These are phyloP conservation scores for Poeciliopsis prolifica DNA, from an alignment of 2,113 vertebrate genomes.

Conservation along the genomic window DNA sequence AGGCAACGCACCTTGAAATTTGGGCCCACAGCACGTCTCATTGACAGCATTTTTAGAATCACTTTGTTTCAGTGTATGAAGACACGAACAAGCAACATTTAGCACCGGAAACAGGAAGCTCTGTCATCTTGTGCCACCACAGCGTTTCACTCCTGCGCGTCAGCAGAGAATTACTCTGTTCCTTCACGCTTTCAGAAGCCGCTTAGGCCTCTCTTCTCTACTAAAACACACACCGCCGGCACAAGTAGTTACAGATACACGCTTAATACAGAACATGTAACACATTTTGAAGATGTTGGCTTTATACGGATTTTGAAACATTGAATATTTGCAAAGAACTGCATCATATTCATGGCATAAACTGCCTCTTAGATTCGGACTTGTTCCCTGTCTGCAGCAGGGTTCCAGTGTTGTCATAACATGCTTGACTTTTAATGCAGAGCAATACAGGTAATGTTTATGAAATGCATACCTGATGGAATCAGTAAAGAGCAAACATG, in stretches of 20 bases:
- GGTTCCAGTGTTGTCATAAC: constrained; percentile 14
- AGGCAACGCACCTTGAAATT: constrained; percentile 3
- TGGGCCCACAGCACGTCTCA: background rate
- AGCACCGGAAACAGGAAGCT: constrained; percentile 48
- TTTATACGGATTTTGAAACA: background rate
- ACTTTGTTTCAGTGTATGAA: background rate
- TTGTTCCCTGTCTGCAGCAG: constrained; percentile 17
- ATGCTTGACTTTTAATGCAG: constrained; percentile 4
- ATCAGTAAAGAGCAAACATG: background rate
- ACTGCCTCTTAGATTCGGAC: constrained; percentile 30
- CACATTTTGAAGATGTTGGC: background rate
- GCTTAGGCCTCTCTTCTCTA: constrained; percentile 25
- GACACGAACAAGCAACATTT: constrained; percentile 1
- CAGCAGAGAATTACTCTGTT: constrained; percentile 28
- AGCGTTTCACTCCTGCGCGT: constrained; percentile 2
- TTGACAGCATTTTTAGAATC: constrained; percentile 4
- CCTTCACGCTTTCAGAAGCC: constrained; percentile 28
- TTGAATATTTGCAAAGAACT: background rate
- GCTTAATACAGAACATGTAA: background rate
- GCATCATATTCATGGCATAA: constrained; percentile 8
- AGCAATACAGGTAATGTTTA: constrained; percentile 50
- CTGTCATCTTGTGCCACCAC: background rate
- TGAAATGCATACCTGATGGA: constrained; percentile 36
- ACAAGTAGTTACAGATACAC: background rate
- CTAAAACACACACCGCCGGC: constrained; percentile 23